These are phyloP conservation scores for Bettongia penicillata DNA, from an alignment of 2,113 vertebrate genomes.

Conservation along the genomic window DNA sequence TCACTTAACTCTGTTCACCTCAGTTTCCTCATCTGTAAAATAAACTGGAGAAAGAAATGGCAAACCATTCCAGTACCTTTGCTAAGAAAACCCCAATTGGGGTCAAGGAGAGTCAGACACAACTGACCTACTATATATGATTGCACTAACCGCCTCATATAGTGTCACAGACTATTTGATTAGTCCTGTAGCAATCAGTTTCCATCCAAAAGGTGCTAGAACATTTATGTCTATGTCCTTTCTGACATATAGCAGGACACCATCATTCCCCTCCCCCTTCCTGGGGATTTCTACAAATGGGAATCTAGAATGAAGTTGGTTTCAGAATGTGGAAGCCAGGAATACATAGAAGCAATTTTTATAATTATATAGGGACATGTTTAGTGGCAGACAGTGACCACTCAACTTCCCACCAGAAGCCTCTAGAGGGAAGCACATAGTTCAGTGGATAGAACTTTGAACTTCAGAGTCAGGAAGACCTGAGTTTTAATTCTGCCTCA, in stretches of 20 bases:
- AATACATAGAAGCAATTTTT: not conserved
- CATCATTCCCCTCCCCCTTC: not conserved
- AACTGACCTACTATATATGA: not conserved
- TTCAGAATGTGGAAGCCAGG: not conserved
- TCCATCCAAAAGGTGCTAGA: no score
- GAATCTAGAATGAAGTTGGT: not conserved
- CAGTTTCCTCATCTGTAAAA: no score
- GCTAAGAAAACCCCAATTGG: no score
- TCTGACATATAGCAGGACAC: no score
- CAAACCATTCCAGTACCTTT: no score
- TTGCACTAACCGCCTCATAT: no score
- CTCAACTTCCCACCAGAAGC: not conserved
- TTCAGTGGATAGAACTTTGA: not conserved
- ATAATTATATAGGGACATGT: not conserved
- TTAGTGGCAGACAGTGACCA: not conserved
- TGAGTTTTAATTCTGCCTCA: not conserved
- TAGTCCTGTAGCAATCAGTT: no score
- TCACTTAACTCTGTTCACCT: no score
- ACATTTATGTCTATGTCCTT: no score
- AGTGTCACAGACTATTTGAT: no score
- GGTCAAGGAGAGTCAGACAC: not conserved
- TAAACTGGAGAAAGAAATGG: not conserved
- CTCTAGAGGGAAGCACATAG: not conserved
- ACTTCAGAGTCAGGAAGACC: not conserved
- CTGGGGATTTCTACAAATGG: not conserved